Conservation (phyloP, 2,888 invertebrate species). For the Eudasyphora cyanicolor region DNA sequence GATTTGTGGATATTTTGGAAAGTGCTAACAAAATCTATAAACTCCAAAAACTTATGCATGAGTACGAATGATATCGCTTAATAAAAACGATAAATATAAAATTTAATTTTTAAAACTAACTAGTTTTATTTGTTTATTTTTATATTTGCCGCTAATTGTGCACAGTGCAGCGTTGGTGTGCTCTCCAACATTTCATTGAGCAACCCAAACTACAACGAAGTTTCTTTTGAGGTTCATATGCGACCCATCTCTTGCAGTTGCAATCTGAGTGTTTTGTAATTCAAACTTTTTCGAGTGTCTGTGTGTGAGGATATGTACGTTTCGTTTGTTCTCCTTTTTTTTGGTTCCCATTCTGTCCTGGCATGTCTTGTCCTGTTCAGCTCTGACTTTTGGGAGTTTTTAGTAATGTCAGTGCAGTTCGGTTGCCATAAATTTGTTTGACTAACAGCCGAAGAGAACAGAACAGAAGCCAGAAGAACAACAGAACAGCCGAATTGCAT, state of each 20-base stretch:
- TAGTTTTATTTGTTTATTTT: neutral
- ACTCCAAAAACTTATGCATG: no score
- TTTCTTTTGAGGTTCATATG: neutral
- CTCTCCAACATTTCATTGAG: neutral
- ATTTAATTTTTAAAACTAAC: no score
- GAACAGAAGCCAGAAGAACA: constrained; percentile 19
- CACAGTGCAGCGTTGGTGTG: neutral
- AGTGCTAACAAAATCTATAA: no score
- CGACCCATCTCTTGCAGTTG: neutral
- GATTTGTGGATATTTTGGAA: no score
- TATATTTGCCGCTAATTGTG: neutral
- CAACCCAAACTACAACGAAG: neutral
- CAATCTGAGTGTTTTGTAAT: constrained; percentile 39
- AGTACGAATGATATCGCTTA: no score
- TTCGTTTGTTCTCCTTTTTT: neutral
- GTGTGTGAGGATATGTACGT: constrained; percentile 5
- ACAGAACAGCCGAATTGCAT: constrained; percentile 34
- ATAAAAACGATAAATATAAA: no score
- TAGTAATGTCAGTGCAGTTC: constrained; percentile 63
- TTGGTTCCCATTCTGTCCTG: neutral
- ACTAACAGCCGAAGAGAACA: constrained; percentile 45
- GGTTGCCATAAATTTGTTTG: constrained; percentile 65
- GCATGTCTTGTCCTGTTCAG: constrained; percentile 25
- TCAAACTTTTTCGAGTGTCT: constrained; percentile 48
- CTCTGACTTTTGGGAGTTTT: constrained; percentile 65